Evolutionary conservation across 2,113 vertebrate species (phyloP).

Genomic region (Dromas ardeola): DNA sequence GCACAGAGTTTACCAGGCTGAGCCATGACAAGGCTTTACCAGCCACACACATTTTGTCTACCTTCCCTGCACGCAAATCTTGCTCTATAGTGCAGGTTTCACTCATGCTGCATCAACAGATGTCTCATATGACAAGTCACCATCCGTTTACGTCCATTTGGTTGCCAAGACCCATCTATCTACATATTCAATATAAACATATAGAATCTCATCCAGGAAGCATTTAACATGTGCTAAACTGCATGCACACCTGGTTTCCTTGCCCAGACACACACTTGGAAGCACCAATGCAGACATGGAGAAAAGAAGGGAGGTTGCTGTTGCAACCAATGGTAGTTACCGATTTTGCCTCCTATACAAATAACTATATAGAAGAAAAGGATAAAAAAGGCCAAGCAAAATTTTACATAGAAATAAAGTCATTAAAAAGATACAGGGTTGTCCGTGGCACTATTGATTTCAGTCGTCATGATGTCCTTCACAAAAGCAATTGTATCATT

Average conservation of each 20-base stretch:
- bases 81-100: background rate
- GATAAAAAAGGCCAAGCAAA: background rate
- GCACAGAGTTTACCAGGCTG: background rate
- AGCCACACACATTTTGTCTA: background rate
- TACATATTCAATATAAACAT: background rate
- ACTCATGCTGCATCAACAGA: background rate
- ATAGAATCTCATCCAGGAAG: background rate
- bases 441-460: constrained; percentile 98
- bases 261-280: background rate
- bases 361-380: background rate
- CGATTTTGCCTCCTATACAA: background rate
- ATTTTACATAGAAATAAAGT: background rate
- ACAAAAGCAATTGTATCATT: constrained; percentile 96
- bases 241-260: background rate
- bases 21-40: background rate
- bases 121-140: background rate
- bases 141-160: background rate
- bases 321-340: background rate
- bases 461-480: constrained; percentile 91
- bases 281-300: background rate
- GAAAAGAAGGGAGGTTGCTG: background rate
- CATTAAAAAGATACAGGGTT: constrained; percentile 92
- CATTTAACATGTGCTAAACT: background rate
- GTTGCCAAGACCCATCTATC: background rate
- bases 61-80: background rate